Conservation (phyloP, 30 jellyfish, hydroid and myxozoan species). For the Euphysa ruthae region DNA sequence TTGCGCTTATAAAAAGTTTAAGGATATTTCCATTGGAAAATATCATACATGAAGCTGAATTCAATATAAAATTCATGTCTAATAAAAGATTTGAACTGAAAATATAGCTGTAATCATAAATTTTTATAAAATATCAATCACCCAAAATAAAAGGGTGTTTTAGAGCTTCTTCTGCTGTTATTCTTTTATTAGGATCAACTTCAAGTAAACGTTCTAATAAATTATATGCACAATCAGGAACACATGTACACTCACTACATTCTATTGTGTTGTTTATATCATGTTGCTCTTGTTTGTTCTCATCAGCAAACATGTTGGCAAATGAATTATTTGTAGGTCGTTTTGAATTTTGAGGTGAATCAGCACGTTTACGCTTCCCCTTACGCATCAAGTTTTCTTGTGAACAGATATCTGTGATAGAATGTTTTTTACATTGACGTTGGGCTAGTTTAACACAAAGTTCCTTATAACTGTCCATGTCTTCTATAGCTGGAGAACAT, state of each 20-base stretch:
- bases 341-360: too few species aligned
- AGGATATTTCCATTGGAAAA: too few species aligned
- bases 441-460: slow-evolving; percentile 59
- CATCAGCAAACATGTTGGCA: background rate
- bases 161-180: slow-evolving; percentile 82
- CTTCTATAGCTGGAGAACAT: slow-evolving; percentile 40
- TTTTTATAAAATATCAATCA: too few species aligned
- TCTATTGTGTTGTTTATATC: background rate
- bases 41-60: too few species aligned
- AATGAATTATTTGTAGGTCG: slow-evolving; percentile 11
- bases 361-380: slow-evolving; percentile 17
- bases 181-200: slow-evolving; percentile 67
- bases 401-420: slow-evolving; percentile 14
- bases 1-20: too few species aligned
- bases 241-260: slow-evolving; percentile 26
- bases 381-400: background rate
- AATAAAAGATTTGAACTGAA: too few species aligned
- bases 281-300: slow-evolving; percentile 14
- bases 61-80: too few species aligned
- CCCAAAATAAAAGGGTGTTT: slow-evolving; percentile 46
- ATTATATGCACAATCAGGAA: slow-evolving; percentile 79
- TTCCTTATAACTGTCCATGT: slow-evolving; percentile 27
- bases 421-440: slow-evolving; percentile 44
- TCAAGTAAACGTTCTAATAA: slow-evolving; percentile 55
- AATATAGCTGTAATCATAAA: too few species aligned